These are phyloP conservation scores for Pseudochaenichthys georgianus DNA, from an alignment of 2,797 vertebrate species.

Conservation along the genomic window DNA sequence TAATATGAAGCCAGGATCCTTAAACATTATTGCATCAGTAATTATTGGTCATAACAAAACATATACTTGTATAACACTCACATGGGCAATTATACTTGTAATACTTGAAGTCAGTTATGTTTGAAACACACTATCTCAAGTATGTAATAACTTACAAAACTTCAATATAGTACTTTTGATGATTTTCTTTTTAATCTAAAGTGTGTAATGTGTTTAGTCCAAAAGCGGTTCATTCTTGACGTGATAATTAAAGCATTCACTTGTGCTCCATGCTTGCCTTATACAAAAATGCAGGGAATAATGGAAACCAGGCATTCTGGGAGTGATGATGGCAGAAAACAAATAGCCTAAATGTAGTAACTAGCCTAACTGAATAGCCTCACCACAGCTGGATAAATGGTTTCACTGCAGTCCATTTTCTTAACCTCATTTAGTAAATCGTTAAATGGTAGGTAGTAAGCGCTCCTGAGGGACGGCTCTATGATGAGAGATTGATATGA, in stretches of 20 bases:
- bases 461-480: slow-evolving; percentile 43
- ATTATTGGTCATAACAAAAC: not conserved
- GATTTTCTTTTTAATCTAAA: not conserved
- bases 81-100: not conserved
- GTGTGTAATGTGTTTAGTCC: not conserved
- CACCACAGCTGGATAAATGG: slow-evolving; percentile 1
- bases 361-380: not conserved
- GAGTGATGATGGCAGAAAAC: not conserved
- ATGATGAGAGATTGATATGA: slow-evolving; percentile 38
- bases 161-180: not conserved
- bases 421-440: slow-evolving; percentile 50
- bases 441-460: slow-evolving; percentile 27
- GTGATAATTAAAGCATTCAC: not conserved
- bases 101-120: not conserved
- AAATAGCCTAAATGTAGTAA: too few species aligned
- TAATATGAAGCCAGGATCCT: too few species aligned
- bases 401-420: slow-evolving; percentile 12
- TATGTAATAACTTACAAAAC: not conserved
- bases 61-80: not conserved
- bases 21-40: not conserved
- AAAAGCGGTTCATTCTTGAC: not conserved
- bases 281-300: not conserved
- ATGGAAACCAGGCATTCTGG: not conserved
- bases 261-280: not conserved
- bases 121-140: too few species aligned